Evolutionary conservation across 2,888 invertebrate genomes (phyloP).

Genomic region (Stictocephala bisonia): DNA sequence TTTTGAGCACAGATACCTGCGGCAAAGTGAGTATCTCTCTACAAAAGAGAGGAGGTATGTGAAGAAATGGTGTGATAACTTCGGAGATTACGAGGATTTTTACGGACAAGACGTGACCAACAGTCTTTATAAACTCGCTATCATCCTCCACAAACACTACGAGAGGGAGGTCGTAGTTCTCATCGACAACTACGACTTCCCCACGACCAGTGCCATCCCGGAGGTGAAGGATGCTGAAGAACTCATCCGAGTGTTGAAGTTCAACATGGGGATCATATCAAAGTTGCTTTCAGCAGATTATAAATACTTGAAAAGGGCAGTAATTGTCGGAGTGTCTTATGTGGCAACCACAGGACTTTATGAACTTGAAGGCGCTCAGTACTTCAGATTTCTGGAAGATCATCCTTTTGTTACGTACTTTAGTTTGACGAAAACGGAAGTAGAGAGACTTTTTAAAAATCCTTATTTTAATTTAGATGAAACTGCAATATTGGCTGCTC

Average conservation of each 20-base stretch:
- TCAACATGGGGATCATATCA: conserved; percentile 6
- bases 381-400: neutral
- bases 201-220: neutral
- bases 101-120: conserved; percentile 23
- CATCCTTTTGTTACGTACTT: neutral
- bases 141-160: conserved; percentile 3
- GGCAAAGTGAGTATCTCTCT: conserved; percentile 9
- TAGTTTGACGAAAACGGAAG: conserved; percentile 5
- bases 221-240: conserved; percentile 5
- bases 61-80: neutral
- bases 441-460: neutral
- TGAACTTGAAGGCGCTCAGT: neutral
- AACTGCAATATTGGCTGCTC: neutral
- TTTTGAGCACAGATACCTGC: neutral
- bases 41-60: conserved; percentile 13
- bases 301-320: neutral
- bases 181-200: conserved; percentile 9
- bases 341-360: conserved; percentile 10
- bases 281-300: neutral
- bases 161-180: neutral
- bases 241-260: conserved; percentile 7
- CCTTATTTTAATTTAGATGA: neutral
- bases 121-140: conserved; percentile 12
- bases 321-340: neutral
- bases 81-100: neutral